These are phyloP conservation scores for Pseudomyrmex pallidus DNA, from an alignment of 1,140 invertebrate genomes.

Conservation along the genomic window DNA sequence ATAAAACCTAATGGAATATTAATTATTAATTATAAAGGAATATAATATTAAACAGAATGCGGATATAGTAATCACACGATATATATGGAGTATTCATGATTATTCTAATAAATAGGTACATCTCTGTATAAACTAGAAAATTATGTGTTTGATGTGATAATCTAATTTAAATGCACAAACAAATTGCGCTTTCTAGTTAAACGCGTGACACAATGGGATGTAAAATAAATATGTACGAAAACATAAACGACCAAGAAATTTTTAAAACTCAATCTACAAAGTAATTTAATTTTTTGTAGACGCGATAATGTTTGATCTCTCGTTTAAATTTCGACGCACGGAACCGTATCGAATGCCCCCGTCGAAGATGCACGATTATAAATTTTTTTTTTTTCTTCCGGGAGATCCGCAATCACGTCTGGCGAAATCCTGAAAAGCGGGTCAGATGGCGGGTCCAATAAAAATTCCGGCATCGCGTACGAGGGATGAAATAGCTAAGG, in stretches of 20 bases:
- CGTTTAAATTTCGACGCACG: conserved; percentile 22
- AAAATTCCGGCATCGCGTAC: conserved; percentile 19
- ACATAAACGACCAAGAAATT: too few relatives aligned
- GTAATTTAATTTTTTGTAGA: too few relatives aligned
- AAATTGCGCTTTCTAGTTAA: too few relatives aligned
- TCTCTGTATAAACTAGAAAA: not conserved
- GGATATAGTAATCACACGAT: not conserved
- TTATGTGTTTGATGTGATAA: not conserved
- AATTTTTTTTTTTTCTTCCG: conserved; percentile 1
- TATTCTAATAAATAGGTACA: conserved; percentile 13
- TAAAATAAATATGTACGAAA: too few relatives aligned
- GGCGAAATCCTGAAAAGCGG: conserved; percentile 23
- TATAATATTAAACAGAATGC: conserved; percentile 27
- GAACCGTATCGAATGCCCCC: not conserved
- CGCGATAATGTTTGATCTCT: not conserved
- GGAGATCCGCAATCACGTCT: conserved; percentile 33
- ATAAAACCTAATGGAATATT: conserved; percentile 21
- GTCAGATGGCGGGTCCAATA: conserved; percentile 25
- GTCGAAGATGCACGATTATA: not conserved
- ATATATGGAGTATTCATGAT: conserved; percentile 1
- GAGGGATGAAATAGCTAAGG: conserved; percentile 33
- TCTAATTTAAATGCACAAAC: not conserved
- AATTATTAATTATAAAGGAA: conserved; percentile 29
- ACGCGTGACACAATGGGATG: too few relatives aligned
- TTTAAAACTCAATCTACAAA: too few relatives aligned